A percentile compares a stretch with the other conserved stretches of the same genome.
phyloP scores from a whole-genome alignment of 2,797 vertebrate species.

The Silurus aristotelis region DNA sequence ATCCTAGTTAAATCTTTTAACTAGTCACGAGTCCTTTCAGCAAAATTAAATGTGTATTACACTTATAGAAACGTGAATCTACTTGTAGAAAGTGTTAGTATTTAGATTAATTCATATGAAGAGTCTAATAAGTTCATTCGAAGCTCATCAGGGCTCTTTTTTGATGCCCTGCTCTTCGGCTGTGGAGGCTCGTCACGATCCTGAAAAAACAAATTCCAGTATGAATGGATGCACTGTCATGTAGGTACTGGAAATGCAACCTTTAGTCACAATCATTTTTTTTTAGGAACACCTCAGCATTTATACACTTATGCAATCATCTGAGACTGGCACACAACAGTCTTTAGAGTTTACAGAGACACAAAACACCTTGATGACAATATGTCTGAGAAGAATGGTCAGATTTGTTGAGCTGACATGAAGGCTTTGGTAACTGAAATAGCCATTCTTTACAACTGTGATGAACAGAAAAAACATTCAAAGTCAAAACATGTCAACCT shows the following conservation, averaged over 20 bases:
- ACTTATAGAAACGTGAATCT: no score
- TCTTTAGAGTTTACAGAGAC: not conserved
- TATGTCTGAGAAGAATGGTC: not conserved
- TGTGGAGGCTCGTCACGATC: not conserved
- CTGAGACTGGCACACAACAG: not conserved
- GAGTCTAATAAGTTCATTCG: conserved; percentile 13
- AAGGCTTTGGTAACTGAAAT: not conserved
- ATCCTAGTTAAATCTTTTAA: not conserved
- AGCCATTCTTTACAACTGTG: not conserved
- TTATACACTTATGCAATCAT: not conserved
- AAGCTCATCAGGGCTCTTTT: not conserved
- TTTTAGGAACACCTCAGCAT: not conserved
- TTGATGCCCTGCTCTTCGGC: not conserved
- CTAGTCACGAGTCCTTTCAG: not conserved
- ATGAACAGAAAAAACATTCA: not conserved
- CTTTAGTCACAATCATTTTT: not conserved
- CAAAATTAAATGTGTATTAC: not conserved
- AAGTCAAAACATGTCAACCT: not conserved
- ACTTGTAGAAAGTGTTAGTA: not conserved
- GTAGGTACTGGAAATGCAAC: not conserved
- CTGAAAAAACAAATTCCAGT: conserved; percentile 26
- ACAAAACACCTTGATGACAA: not conserved
- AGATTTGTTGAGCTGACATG: not conserved
- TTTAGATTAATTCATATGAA: not conserved
- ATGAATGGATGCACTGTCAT: not conserved